Conservation (phyloP, 1,140 invertebrate genomes). For the Drosophila athabasca region DNA sequence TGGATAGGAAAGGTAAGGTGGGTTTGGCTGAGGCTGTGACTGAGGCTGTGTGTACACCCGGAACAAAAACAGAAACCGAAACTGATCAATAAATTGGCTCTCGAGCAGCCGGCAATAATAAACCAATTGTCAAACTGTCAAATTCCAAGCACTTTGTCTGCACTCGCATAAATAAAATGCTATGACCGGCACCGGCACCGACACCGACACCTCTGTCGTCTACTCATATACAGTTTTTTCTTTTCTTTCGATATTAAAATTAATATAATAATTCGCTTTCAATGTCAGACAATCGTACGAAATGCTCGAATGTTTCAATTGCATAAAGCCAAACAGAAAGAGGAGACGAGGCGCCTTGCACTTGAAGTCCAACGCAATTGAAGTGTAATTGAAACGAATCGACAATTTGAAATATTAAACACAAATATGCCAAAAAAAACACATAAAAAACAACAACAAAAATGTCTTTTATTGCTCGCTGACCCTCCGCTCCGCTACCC, state of each 20-base stretch:
- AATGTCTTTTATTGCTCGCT: slow-evolving; percentile 56
- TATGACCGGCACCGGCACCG: slow-evolving; percentile 19
- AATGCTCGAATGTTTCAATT: slow-evolving; percentile 37
- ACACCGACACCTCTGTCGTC: slow-evolving; percentile 32
- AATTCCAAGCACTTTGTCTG: slow-evolving; percentile 55
- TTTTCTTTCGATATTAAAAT: slow-evolving; percentile 25
- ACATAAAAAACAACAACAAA: too few species aligned
- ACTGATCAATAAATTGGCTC: slow-evolving; percentile 61
- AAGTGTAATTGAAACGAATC: slow-evolving; percentile 71
- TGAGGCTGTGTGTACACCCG: slow-evolving; percentile 35
- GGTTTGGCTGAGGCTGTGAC: slow-evolving; percentile 1
- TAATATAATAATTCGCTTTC: slow-evolving; percentile 60
- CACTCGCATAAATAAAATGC: slow-evolving; percentile 53
- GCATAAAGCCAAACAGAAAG: slow-evolving; percentile 42
- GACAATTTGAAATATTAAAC: slow-evolving; percentile 68
- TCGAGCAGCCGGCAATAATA: slow-evolving; percentile 36
- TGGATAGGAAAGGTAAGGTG: slow-evolving; percentile 1
- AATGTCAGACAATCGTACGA: slow-evolving; percentile 51
- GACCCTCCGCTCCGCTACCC: slow-evolving; percentile 30
- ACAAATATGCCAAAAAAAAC: slow-evolving; percentile 68
- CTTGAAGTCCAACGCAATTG: slow-evolving; percentile 56
- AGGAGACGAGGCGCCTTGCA: slow-evolving; percentile 32
- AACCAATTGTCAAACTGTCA: slow-evolving; percentile 70
- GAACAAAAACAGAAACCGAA: slow-evolving; percentile 38
- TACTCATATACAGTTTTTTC: not conserved